Base-by-base conservation (phyloP, 2,888 invertebrate species). In the Caenorhabditis sinica region DNA sequence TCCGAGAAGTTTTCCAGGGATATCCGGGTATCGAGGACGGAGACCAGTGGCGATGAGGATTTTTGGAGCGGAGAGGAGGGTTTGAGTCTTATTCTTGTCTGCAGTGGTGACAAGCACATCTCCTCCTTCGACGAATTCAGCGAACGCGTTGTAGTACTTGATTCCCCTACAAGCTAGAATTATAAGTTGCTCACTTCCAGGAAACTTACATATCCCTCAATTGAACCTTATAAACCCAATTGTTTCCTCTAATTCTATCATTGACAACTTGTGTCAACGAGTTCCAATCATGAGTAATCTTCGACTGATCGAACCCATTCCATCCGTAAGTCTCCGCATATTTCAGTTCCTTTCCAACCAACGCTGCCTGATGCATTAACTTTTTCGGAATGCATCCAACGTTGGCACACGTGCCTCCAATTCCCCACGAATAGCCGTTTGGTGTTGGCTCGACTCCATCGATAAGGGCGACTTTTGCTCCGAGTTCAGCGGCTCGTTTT, bases 341-440 rank as follows among this genome's bases (percentile, higher is more conserved):
- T 43, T 61, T 74, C 85, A 60, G n/a, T 51, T 86, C 84, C 61
- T 88, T 86, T 86, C 97, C 97, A 11, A 97, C 94, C 53, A 97
- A 93, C 0, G 97, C 96, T 56, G 97, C 97, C 93, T 97, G 90
- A 69, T 91, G 98, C 97, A 98, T 97, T 83, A 98, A 94, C 93
- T 98, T 98, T 93, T 98, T 98, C 9, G 98, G 98, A 93, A 98
- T 98, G 93, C 97, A 98, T 45, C 98, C 98, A 9, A 98, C 98
- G 94, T 95, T 95, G 36, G 94, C 94, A 93, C 98, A 98, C 0
- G 98, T 98, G 33, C 97, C 98, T 53, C 98, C 97, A 5, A 98
- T 94, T 58, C 97, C 94, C 97, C 97, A 97, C 93, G 96, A 96
- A 11, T 96, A 95, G 76, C 97, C 97, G 88, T 89, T 86, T 0